Percentiles rank a stretch among this genome's conserved stretches.
Conservation (phyloP, 2,888 invertebrate genomes). For the Drosophila rubida region DNA sequence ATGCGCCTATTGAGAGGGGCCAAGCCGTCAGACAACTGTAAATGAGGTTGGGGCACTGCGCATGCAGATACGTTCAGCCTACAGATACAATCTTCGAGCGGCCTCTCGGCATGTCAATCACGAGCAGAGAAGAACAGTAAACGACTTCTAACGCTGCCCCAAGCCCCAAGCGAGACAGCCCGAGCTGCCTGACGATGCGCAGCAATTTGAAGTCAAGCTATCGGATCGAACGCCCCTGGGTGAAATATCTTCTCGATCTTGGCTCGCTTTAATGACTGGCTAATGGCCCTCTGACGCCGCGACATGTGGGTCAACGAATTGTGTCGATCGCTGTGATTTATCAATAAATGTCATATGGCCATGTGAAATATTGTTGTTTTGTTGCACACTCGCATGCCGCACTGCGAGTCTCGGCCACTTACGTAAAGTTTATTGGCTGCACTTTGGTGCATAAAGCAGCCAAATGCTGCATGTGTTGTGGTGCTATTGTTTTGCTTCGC, state of each 20-base stretch:
- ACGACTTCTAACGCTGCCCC: slow-evolving; percentile 50
- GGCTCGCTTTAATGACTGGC: slow-evolving; percentile 61
- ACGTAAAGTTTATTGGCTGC: slow-evolving; percentile 57
- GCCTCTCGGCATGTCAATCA: slow-evolving; percentile 73
- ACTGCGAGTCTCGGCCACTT: slow-evolving; percentile 34
- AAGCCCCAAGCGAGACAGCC: slow-evolving; percentile 19
- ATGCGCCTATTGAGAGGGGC: slow-evolving; percentile 65
- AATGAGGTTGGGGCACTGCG: slow-evolving; percentile 65
- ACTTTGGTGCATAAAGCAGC: slow-evolving; percentile 26
- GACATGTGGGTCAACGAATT: slow-evolving; percentile 70
- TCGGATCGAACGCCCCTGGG: slow-evolving; percentile 28
- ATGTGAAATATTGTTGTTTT: slow-evolving; percentile 11
- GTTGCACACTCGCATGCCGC: slow-evolving; percentile 19
- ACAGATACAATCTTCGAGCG: slow-evolving; percentile 40
- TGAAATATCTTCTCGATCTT: slow-evolving; percentile 48
- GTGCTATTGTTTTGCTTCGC: slow-evolving; percentile 41
- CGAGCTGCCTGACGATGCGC: slow-evolving; percentile 41
- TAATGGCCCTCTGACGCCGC: slow-evolving; percentile 48
- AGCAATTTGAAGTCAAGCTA: slow-evolving; percentile 21
- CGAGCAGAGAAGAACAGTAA: slow-evolving; percentile 70
- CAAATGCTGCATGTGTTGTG: slow-evolving; percentile 27
- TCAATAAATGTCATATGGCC: slow-evolving; percentile 39
- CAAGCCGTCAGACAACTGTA: slow-evolving; percentile 61
- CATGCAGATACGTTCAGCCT: slow-evolving; percentile 29
- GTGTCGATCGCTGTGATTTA: slow-evolving; percentile 25